Evolutionary conservation across 37 sponge, comb jelly and placozoan species (phyloP).

Genomic region (Geodia barretti): DNA sequence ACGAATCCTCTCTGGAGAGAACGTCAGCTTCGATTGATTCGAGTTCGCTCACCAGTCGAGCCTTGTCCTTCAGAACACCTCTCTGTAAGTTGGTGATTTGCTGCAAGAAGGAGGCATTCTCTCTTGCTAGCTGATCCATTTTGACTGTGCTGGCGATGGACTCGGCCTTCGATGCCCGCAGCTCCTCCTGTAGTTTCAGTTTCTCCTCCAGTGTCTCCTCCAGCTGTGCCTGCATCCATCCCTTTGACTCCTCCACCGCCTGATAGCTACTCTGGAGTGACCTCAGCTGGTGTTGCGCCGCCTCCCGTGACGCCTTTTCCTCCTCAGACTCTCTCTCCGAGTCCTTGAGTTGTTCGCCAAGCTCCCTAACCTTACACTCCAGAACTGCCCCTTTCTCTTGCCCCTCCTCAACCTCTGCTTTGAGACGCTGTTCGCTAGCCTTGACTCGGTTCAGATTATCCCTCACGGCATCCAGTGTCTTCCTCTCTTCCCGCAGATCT

Average conservation of each 20-base stretch:
- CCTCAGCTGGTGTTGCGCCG: slow-evolving; percentile 3
- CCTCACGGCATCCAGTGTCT: neutral
- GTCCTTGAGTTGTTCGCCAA: slow-evolving; percentile 10
- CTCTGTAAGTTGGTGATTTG: slow-evolving; percentile 60
- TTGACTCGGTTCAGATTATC: neutral
- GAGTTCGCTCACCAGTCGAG: slow-evolving; percentile 60
- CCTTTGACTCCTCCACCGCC: slow-evolving; percentile 51
- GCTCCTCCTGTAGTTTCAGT: slow-evolving; percentile 56
- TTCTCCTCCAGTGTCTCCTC: slow-evolving; percentile 47
- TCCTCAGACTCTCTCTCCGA: slow-evolving; percentile 13
- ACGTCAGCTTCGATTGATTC: slow-evolving; percentile 80
- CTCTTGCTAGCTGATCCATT: slow-evolving; percentile 55
- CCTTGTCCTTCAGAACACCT: slow-evolving; percentile 72
- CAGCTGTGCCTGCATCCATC: slow-evolving; percentile 70
- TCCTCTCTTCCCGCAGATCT: slow-evolving; percentile 4
- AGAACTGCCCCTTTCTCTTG: slow-evolving; percentile 10
- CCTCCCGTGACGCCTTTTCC: slow-evolving; percentile 23
- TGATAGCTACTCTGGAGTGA: slow-evolving; percentile 37
- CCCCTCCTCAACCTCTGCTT: slow-evolving; percentile 22
- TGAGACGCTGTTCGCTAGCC: neutral
- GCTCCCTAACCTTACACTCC: slow-evolving; percentile 13
- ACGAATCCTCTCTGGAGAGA: slow-evolving; percentile 52
- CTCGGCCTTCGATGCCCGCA: slow-evolving; percentile 46
- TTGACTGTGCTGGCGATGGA: slow-evolving; percentile 58
- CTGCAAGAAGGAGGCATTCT: slow-evolving; percentile 50